These are phyloP conservation scores for Choristoneura fumiferana DNA, from an alignment of 1,140 invertebrate genomes.

Conservation along the genomic window DNA sequence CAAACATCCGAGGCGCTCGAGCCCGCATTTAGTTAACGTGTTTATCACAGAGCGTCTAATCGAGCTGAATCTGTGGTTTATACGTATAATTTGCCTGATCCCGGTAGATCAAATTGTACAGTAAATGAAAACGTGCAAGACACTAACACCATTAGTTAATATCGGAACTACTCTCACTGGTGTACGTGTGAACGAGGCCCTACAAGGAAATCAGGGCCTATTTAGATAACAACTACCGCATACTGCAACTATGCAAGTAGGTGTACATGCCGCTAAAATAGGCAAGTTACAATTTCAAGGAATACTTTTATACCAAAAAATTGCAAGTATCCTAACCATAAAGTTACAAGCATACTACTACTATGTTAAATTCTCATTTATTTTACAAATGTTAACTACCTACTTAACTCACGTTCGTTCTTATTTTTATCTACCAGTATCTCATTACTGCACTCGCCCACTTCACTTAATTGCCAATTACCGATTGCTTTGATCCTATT, in stretches of 20 bases:
- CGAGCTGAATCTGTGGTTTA: too few species aligned
- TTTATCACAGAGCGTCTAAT: slow-evolving; percentile 7
- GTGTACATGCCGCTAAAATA: slow-evolving; percentile 31
- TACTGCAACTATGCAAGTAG: slow-evolving; percentile 23
- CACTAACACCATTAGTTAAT: slow-evolving; percentile 17
- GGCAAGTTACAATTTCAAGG: background rate
- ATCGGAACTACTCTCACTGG: slow-evolving; percentile 20
- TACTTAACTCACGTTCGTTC: too few species aligned
- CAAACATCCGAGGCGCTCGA: slow-evolving; percentile 33
- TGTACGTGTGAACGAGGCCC: slow-evolving; percentile 43
- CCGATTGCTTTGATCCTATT: slow-evolving; percentile 18
- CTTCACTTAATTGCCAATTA: slow-evolving; percentile 18
- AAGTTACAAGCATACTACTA: too few species aligned
- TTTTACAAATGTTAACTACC: background rate
- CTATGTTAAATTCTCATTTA: background rate
- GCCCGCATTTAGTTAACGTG: slow-evolving; percentile 32
- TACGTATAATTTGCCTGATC: too few species aligned
- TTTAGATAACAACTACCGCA: slow-evolving; percentile 60
- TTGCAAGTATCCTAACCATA: too few species aligned
- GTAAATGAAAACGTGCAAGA: too few species aligned
- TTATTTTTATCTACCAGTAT: background rate
- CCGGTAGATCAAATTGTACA: too few species aligned
- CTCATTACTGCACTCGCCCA: background rate
- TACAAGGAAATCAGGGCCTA: slow-evolving; percentile 66
- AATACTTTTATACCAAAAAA: too few species aligned